Percentiles rank a stretch among this genome's conserved stretches.
These are phyloP conservation scores for Leptopilina syphax DNA, from an alignment of 2,888 invertebrate genomes.

Conservation along the genomic window DNA sequence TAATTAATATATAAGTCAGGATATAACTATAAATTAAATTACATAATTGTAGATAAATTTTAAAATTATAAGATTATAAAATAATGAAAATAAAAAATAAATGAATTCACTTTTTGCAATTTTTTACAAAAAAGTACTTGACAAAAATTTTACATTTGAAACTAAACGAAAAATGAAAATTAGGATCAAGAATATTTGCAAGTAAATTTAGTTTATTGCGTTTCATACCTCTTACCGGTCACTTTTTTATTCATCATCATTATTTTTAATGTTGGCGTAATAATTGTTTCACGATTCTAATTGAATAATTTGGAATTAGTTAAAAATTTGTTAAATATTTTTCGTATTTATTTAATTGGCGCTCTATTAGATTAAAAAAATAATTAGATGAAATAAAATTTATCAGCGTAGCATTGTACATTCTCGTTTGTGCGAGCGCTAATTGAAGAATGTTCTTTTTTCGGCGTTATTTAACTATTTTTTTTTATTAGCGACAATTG, in stretches of 20 bases:
- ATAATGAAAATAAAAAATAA: too few species aligned
- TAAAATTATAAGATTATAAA: too few species aligned
- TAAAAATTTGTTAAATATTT: constrained; percentile 1
- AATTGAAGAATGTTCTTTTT: constrained; percentile 2
- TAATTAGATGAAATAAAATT: not conserved
- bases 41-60: too few species aligned
- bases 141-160: not conserved
- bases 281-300: not conserved
- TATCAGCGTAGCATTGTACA: not conserved
- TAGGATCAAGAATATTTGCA: not conserved
- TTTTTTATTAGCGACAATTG: constrained; percentile 32
- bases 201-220: not conserved
- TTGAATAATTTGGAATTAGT: not conserved
- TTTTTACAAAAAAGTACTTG: too few species aligned
- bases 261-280: too few species aligned
- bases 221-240: not conserved
- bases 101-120: too few species aligned
- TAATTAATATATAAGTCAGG: too few species aligned
- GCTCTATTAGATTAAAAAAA: not conserved
- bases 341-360: not conserved
- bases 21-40: too few species aligned
- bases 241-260: not conserved
- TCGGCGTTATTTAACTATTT: constrained; percentile 10
- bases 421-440: not conserved
- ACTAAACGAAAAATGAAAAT: not conserved